These are phyloP conservation scores for Rhinolophus sinicus DNA, from an alignment of 2,113 vertebrate genomes.

Conservation along the genomic window DNA sequence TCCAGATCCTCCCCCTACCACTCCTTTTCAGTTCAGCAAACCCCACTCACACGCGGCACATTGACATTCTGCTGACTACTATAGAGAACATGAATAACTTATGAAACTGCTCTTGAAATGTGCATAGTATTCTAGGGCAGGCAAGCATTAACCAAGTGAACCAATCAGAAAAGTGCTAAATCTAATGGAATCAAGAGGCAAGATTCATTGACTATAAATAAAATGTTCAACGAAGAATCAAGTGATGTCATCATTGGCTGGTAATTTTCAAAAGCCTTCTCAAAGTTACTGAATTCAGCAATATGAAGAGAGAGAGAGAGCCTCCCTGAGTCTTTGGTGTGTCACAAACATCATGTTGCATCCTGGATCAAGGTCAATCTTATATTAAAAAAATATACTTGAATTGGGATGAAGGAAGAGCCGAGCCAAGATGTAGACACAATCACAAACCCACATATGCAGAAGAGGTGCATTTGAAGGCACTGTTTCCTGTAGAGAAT, in stretches of 20 bases:
- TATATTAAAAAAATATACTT: neutral
- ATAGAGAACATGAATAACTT: neutral
- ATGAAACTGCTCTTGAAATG: neutral
- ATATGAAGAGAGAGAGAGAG: neutral
- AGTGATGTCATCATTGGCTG: neutral
- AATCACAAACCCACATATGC: no score
- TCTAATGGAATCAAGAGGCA: neutral
- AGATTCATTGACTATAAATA: neutral
- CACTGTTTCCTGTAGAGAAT: neutral
- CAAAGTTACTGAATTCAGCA: neutral
- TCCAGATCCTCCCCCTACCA: neutral
- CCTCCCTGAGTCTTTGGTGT: neutral
- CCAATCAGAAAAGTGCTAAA: neutral
- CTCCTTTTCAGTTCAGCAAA: neutral
- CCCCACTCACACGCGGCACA: neutral
- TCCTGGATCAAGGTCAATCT: neutral
- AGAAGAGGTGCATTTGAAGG: neutral
- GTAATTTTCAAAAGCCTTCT: neutral
- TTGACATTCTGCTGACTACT: neutral
- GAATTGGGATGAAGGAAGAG: neutral
- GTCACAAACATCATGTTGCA: neutral
- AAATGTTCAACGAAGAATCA: neutral
- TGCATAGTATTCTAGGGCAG: neutral
- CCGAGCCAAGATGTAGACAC: neutral
- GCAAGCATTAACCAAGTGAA: neutral